Evolutionary conservation across 2,797 vertebrate species (phyloP), one percentile per base, ranked within the genome.

Genomic region (Acipenser oxyrinchus): DNA sequence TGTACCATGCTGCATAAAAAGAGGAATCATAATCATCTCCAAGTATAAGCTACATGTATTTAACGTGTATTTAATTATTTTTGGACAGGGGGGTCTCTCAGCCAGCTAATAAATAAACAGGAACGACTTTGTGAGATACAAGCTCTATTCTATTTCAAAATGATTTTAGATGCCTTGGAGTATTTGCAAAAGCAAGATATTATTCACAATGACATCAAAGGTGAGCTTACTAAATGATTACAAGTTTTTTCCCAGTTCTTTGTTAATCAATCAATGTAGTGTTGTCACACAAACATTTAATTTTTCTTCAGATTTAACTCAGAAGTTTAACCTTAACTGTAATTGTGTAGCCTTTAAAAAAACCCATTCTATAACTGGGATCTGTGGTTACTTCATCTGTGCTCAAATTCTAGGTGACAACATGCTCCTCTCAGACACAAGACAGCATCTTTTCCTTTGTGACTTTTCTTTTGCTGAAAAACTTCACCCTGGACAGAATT

Each of bases 191-290:
- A 12, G 48, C 51, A 60, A 50, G 11, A 49, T 48, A 67, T 67
- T 51, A 62, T 67, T 37, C 66, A 67, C 60, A 67, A 67, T 62
- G 66, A 67, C 12, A 51, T 67, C 49, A 67, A 67, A 67, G 66
- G 66, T 67, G 52, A 12, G 12, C 9, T 37, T 12, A 12, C 51
- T 53, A 12, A 8, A 8, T 53, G 51, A 53, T 53, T 53, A 53
- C 11, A 6, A 8, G 11, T 12, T 53, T 53, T 53, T 53, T 53
- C 6, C 23, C 23, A 37, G 23, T 53, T 53, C 8, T 53, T 53
- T 53, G 51, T 53, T 53, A 53, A 8, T 53, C 8, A 53, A 37
- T 37, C 23, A 37, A 37, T 37, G 23, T 37, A 37, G 23, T 37
- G 23, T 37, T 37, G 23, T 37, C 2, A 37, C 23, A 37, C 23